Conservation (phyloP, 2,797 vertebrate species). For the Mormyrus hasselquistii region DNA sequence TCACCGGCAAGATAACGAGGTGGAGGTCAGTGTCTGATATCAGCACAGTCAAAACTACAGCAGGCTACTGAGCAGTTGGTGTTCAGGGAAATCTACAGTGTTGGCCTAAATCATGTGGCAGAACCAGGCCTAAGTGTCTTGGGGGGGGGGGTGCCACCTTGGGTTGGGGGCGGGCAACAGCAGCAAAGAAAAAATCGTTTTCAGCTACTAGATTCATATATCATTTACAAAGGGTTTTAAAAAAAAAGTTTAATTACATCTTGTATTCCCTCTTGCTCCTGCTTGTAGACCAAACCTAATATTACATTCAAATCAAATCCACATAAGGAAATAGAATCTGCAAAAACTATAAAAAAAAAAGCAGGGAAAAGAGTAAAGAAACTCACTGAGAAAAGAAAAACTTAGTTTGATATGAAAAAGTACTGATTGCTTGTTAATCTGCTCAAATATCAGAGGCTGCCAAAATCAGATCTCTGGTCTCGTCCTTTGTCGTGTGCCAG, state of each 20-base stretch:
- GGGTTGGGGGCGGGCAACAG: background rate
- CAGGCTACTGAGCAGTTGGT: background rate
- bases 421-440: background rate
- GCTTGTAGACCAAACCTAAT: background rate
- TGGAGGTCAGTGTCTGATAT: background rate
- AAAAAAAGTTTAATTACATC: background rate
- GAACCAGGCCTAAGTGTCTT: background rate
- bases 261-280: background rate
- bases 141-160: background rate
- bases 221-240: background rate
- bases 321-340: background rate
- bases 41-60: background rate
- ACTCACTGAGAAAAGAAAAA: background rate
- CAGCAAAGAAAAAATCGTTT: background rate
- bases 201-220: background rate
- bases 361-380: background rate
- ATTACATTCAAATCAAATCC: slow-evolving; percentile 1
- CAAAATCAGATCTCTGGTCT: background rate
- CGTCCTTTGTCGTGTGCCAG: background rate
- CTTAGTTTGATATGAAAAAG: background rate
- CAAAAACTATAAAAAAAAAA: background rate
- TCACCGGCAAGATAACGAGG: background rate
- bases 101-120: background rate
- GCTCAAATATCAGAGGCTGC: background rate
- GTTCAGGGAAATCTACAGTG: background rate